Evolutionary conservation across 2,888 invertebrate species (phyloP).

Genomic region (Mesopsocus fuscifrons): DNA sequence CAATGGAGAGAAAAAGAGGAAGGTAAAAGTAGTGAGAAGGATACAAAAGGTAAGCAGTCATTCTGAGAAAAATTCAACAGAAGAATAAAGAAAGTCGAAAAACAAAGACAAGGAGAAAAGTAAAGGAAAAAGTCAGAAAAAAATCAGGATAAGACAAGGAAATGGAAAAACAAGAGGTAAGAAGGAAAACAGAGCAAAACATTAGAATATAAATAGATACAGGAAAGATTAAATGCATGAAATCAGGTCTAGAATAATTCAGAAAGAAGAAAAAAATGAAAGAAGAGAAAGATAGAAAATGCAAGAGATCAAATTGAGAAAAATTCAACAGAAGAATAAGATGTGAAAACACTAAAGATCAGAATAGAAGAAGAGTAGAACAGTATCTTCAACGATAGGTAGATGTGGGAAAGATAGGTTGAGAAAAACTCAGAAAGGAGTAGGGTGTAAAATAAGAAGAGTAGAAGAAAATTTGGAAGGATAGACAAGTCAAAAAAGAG

Average conservation of each 20-base stretch:
- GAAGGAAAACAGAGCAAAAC: slow-evolving; percentile 10
- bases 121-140: slow-evolving; percentile 9
- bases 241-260: not conserved
- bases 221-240: slow-evolving; percentile 1
- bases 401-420: slow-evolving; percentile 8
- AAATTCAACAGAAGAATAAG: not conserved
- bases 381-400: slow-evolving; percentile 10
- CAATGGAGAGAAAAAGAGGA: slow-evolving; percentile 8
- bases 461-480: not conserved
- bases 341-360: slow-evolving; percentile 7
- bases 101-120: not conserved
- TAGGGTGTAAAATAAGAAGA: slow-evolving; percentile 7
- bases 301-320: not conserved
- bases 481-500: no score
- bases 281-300: not conserved
- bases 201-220: not conserved
- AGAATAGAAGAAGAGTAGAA: slow-evolving; percentile 5
- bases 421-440: slow-evolving; percentile 11
- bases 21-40: slow-evolving; percentile 1
- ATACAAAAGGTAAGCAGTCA: not conserved
- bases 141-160: slow-evolving; percentile 6
- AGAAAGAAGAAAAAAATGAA: slow-evolving; percentile 6
- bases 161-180: slow-evolving; percentile 6
- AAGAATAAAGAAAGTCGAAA: not conserved
- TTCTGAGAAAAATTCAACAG: not conserved